Percentiles rank a stretch among this genome's conserved stretches.
Evolutionary conservation across 2,888 invertebrate genomes (phyloP).

Genomic region (Sipunculus nudus): DNA sequence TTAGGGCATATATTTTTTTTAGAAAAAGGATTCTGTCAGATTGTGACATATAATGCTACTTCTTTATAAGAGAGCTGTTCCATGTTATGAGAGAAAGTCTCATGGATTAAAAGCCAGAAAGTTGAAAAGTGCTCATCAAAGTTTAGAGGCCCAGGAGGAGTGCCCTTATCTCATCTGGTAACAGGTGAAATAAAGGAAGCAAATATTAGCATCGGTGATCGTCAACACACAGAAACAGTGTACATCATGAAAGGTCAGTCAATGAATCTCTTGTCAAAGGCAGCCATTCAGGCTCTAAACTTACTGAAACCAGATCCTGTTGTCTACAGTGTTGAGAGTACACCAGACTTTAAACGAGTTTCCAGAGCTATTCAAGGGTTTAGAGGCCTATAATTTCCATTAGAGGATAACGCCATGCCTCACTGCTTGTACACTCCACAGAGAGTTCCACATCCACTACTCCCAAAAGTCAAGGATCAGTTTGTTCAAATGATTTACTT

Average conservation of each 20-base stretch:
- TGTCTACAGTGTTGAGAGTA: neutral
- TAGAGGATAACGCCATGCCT: constrained; percentile 41
- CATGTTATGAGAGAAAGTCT: too few relatives aligned
- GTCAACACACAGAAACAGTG: neutral
- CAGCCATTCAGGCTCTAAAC: neutral
- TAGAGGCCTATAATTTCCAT: too few relatives aligned
- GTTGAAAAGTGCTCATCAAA: too few relatives aligned
- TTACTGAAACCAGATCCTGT: neutral
- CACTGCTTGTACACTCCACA: constrained; percentile 47
- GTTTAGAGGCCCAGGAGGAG: constrained; percentile 1
- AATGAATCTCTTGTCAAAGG: neutral
- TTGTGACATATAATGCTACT: too few relatives aligned
- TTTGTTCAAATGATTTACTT: constrained; percentile 43
- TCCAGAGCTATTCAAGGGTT: too few relatives aligned
- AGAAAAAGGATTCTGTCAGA: too few relatives aligned
- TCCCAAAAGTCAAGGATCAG: constrained; percentile 48
- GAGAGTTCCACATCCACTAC: constrained; percentile 51
- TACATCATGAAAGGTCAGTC: constrained; percentile 3
- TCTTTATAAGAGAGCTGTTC: too few relatives aligned
- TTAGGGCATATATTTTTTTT: too few relatives aligned
- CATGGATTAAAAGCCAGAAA: too few relatives aligned
- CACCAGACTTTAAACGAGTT: neutral
- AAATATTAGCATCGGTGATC: neutral
- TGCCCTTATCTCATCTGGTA: neutral
- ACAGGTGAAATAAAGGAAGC: neutral